Conservation (phyloP, 2,113 vertebrate genomes). For the Pyxicephalus adspersus region DNA sequence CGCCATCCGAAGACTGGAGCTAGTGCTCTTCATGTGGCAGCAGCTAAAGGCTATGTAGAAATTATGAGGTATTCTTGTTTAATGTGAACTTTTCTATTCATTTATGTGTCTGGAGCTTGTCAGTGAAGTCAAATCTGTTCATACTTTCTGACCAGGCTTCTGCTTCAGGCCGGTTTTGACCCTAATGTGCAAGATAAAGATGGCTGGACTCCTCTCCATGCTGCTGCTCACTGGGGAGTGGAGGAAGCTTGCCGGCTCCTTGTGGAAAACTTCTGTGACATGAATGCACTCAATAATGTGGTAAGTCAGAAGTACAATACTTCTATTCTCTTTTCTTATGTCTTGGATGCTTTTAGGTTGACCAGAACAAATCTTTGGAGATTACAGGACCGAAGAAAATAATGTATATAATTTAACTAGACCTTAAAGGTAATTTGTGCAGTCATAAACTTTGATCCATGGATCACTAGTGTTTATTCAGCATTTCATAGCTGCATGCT, state of each 20-base stretch:
- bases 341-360: too few species aligned
- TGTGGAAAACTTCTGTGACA: conserved; percentile 85
- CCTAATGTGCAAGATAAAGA: conserved; percentile 82
- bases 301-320: conserved; percentile 62
- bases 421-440: too few species aligned
- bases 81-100: too few species aligned
- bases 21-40: conserved; percentile 86
- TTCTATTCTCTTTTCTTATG: too few species aligned
- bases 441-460: too few species aligned
- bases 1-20: conserved; percentile 82
- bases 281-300: conserved; percentile 84
- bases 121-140: not conserved
- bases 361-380: too few species aligned
- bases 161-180: conserved; percentile 86
- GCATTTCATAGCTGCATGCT: too few species aligned
- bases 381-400: too few species aligned
- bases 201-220: conserved; percentile 89
- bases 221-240: conserved; percentile 89
- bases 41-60: conserved; percentile 89
- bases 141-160: conserved; percentile 70
- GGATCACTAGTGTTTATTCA: too few species aligned
- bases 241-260: conserved; percentile 83
- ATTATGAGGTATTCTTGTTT: conserved; percentile 81
- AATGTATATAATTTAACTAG: too few species aligned
- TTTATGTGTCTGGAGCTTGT: not conserved